These are phyloP conservation scores for Zosterops borbonicus DNA, from an alignment of 2,113 vertebrate species.

Conservation along the genomic window DNA sequence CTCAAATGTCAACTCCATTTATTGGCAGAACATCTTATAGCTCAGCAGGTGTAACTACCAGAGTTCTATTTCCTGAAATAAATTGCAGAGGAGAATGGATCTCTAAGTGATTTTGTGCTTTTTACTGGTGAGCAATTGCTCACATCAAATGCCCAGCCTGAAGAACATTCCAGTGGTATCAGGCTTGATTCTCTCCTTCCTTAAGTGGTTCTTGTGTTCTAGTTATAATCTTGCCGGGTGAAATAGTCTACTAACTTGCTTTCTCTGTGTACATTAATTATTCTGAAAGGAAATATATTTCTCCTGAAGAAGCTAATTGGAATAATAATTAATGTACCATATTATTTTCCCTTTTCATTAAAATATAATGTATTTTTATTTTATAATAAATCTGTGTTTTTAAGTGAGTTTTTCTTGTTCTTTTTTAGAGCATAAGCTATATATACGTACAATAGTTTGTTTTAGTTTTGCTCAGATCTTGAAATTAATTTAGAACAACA, in stretches of 20 bases:
- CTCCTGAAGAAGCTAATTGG: not conserved
- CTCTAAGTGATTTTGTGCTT: not conserved
- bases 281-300: not conserved
- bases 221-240: not conserved
- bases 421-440: not conserved
- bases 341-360: not conserved
- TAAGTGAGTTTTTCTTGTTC: not conserved
- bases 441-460: not conserved
- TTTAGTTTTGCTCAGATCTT: not conserved
- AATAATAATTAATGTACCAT: not conserved
- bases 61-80: slow-evolving; percentile 47
- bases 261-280: not conserved
- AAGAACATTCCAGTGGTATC: not conserved
- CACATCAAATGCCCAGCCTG: not conserved
- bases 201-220: not conserved
- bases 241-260: not conserved
- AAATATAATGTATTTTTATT: not conserved
- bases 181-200: not conserved
- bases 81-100: slow-evolving; percentile 10
- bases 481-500: not conserved
- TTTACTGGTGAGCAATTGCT: not conserved
- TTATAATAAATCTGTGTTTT: not conserved
- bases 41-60: slow-evolving; percentile 31
- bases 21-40: slow-evolving; percentile 5
- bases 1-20: not conserved